Evolutionary conservation across 2,888 invertebrate species (phyloP).

Genomic region (Phengaris alcon): DNA sequence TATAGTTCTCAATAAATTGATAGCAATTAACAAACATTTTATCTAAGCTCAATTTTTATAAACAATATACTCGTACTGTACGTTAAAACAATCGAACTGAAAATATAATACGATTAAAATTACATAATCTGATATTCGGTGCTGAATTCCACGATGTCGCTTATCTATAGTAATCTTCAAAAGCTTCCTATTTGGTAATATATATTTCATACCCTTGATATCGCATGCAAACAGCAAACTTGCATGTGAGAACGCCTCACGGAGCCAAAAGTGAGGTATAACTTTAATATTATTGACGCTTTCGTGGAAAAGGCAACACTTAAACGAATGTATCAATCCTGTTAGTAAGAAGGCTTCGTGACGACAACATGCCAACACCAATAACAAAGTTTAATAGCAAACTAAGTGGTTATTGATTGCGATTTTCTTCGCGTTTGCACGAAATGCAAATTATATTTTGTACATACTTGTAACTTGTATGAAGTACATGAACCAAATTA

Average conservation of each 20-base stretch:
- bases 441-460: not conserved
- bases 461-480: not conserved
- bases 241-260: slow-evolving; percentile 38
- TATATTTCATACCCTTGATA: slow-evolving; percentile 31
- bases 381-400: not conserved
- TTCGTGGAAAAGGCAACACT: slow-evolving; percentile 29
- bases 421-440: not conserved
- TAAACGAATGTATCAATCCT: slow-evolving; percentile 17
- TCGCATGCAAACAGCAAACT: slow-evolving; percentile 39
- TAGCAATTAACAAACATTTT: no score
- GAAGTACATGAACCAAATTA: not conserved
- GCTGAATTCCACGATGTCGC: not conserved
- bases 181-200: slow-evolving; percentile 1
- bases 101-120: not conserved
- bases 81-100: no score
- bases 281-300: slow-evolving; percentile 26
- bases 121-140: not conserved
- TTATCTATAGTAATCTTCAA: not conserved
- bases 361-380: slow-evolving; percentile 14
- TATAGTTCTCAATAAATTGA: no score
- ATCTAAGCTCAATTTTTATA: no score
- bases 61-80: no score
- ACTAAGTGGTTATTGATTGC: not conserved
- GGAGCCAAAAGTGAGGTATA: slow-evolving; percentile 31
- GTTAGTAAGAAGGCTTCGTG: slow-evolving; percentile 7